Base-by-base conservation (phyloP, 2,797 vertebrate species). In the Cuculus canorus region DNA sequence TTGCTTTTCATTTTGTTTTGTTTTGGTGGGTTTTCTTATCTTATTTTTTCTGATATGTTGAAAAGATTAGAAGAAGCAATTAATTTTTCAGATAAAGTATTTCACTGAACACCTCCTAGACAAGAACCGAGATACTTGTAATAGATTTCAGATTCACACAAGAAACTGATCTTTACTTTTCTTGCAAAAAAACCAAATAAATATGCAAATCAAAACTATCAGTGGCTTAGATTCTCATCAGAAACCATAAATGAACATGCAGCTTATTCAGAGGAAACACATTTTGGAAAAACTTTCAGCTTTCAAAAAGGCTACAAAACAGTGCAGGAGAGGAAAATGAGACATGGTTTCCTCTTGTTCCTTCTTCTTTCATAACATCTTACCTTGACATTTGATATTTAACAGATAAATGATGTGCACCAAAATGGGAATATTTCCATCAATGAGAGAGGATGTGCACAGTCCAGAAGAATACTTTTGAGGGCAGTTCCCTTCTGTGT, bases 201-300 rank as follows among this genome's bases (percentile, higher is more conserved):
- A 88, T 71, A 94, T 68, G 82, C 63, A 95, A 92, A 93, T 88
- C 48, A 70, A 84, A 65, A 60, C 39, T 70, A 84, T 69, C 82
- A 70, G 33, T 41, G 27, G 13, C 48, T 84, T 39, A 78, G 39
- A n/a, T 60, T 88, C 54, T 84, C 88, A 86, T 72, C 80, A 92
- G 80, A 57, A 84, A 53, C 32, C 35, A 66, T 35, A 90, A 88
- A 86, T 63, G 94, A 77, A n/a, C 23, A 41, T 5, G 11, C 13
- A 72, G 35, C 33, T 89, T 56, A 61, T 61, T 88, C 39, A 41
- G 72, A 82, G 57, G 25, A 81, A 88, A 50, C 21, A 41, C 18
- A 70, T 61, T 86, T 72, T 61, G 41, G 47, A 93, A 86, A 65
- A 69, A 53, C 3, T 54, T 91, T 56, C 4, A 10, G n/a, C 39